These are phyloP conservation scores for Epirrhoe alternata DNA, from an alignment of 2,888 invertebrate genomes.

Conservation along the genomic window DNA sequence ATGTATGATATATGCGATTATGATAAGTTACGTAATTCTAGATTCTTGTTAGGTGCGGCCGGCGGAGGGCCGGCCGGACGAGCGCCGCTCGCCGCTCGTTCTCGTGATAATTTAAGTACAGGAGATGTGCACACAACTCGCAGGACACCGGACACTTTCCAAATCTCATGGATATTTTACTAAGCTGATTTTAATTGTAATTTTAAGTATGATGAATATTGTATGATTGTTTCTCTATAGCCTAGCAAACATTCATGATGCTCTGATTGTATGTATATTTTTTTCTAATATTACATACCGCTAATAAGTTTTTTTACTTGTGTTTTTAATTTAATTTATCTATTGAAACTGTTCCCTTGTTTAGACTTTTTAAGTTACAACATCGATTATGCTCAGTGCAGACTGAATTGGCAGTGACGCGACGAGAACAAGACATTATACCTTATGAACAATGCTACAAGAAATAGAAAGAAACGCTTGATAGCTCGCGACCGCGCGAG, in stretches of 20 bases:
- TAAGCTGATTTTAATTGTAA: constrained; percentile 59
- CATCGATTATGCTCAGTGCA: no score
- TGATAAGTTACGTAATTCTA: constrained; percentile 83
- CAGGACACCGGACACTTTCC: constrained; percentile 57
- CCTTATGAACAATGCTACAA: no score
- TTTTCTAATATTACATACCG: constrained; percentile 40
- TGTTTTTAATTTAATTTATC: constrained; percentile 32
- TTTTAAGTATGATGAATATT: constrained; percentile 61
- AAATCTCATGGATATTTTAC: constrained; percentile 69
- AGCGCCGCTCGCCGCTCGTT: constrained; percentile 51
- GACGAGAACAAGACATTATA: no score
- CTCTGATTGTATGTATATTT: constrained; percentile 42
- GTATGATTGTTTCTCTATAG: constrained; percentile 56
- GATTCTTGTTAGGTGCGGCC: constrained; percentile 76
- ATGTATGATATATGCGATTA: constrained; percentile 84
- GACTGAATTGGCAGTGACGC: no score
- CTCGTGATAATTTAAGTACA: constrained; percentile 79
- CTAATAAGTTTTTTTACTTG: constrained; percentile 26
- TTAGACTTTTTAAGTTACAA: constrained; percentile 19
- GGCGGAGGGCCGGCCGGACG: constrained; percentile 50
- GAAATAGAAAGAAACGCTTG: no score
- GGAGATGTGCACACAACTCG: constrained; percentile 70
- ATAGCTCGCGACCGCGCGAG: no score
- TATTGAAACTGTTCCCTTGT: constrained; percentile 20
- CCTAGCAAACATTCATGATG: constrained; percentile 27